phyloP scores from a whole-genome alignment of 1,140 invertebrate genomes.

The Heliconius congener region DNA sequence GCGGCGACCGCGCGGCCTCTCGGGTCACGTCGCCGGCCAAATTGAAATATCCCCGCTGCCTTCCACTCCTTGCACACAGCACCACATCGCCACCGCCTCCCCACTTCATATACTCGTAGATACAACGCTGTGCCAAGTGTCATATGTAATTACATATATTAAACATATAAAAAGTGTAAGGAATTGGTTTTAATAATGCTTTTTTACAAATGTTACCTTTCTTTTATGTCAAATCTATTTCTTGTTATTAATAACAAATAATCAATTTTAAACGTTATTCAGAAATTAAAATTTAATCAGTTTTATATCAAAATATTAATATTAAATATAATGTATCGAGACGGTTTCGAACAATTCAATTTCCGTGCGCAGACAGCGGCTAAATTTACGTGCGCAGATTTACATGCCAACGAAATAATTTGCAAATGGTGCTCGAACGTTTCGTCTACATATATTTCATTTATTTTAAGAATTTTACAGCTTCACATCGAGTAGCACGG shows the following conservation, averaged over 20 bases:
- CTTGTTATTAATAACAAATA: not conserved
- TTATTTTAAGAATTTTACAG: slow-evolving; percentile 39
- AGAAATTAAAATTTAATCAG: not conserved
- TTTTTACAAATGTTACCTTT: not conserved
- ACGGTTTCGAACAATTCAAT: slow-evolving; percentile 76
- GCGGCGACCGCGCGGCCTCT: slow-evolving; percentile 68
- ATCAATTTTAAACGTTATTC: not conserved
- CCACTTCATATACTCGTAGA: slow-evolving; percentile 45
- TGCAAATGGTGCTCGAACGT: slow-evolving; percentile 67
- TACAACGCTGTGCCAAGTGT: slow-evolving; percentile 29
- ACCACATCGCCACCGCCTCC: slow-evolving; percentile 36
- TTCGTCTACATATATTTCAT: slow-evolving; percentile 65
- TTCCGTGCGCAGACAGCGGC: slow-evolving; percentile 74
- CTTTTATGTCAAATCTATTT: not conserved
- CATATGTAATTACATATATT: slow-evolving; percentile 1
- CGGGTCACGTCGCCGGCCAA: slow-evolving; percentile 77
- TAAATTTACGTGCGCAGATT: slow-evolving; percentile 77
- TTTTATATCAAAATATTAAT: slow-evolving; percentile 44
- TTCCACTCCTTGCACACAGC: slow-evolving; percentile 55
- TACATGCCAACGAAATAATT: slow-evolving; percentile 75
- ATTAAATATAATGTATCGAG: slow-evolving; percentile 72
- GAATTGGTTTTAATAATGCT: not conserved
- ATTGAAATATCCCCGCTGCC: slow-evolving; percentile 78
- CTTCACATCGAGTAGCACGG: slow-evolving; percentile 31
- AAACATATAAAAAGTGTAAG: not conserved